Evolutionary conservation across 1,140 invertebrate genomes (phyloP).

Genomic region (Anastrepha obliqua): DNA sequence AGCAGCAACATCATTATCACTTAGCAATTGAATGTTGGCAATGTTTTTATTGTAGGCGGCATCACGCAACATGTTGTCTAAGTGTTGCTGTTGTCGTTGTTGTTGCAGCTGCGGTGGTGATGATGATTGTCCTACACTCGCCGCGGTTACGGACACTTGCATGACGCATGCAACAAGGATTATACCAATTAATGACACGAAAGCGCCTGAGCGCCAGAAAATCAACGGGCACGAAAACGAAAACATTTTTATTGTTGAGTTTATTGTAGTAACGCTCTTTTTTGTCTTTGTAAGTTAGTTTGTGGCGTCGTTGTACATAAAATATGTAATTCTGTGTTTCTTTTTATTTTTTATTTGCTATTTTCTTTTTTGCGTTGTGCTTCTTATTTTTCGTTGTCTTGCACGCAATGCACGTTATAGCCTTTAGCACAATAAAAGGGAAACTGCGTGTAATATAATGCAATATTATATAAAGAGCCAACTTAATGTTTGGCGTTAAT

Average conservation of each 20-base stretch:
- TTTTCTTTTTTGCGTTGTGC: neutral
- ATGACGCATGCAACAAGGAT: conserved; percentile 39
- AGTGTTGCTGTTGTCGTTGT: conserved; percentile 7
- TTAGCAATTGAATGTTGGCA: neutral
- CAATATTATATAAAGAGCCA: neutral
- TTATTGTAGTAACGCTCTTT: neutral
- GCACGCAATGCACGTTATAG: conserved; percentile 4
- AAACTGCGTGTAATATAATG: neutral
- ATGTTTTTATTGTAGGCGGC: conserved; percentile 23
- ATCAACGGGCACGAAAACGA: neutral
- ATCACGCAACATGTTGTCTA: conserved; percentile 47
- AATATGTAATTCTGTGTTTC: neutral
- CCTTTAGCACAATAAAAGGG: conserved; percentile 16
- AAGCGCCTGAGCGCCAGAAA: neutral
- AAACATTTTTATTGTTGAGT: neutral
- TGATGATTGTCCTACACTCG: neutral
- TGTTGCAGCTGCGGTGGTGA: neutral
- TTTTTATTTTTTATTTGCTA: conserved; percentile 22
- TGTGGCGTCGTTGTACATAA: neutral
- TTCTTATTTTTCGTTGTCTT: neutral
- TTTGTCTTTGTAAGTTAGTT: neutral
- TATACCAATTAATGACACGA: conserved; percentile 34
- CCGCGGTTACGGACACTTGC: neutral
- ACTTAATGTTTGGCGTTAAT: neutral
- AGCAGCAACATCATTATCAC: conserved; percentile 25